A percentile compares a stretch with the other conserved stretches of the same genome.
phyloP scores from a whole-genome alignment of 2,113 vertebrate species.

The Elephas maximus region DNA sequence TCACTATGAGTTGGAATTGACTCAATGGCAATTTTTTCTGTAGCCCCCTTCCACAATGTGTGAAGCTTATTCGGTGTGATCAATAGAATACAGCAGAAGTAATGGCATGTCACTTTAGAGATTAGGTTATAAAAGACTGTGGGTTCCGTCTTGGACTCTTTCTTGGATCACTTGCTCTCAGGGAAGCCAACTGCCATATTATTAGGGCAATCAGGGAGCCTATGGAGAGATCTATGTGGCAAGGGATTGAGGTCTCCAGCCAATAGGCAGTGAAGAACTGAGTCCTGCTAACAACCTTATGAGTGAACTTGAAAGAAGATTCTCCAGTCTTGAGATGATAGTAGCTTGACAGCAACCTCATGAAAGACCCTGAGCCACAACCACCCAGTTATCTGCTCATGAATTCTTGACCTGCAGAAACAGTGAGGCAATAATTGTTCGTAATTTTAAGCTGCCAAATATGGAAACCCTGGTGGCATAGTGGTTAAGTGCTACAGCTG shows the following conservation, averaged over 20 bases:
- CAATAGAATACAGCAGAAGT: background rate
- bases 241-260: background rate
- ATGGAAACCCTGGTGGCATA: background rate
- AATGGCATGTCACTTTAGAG: background rate
- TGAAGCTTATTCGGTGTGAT: background rate
- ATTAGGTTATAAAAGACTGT: background rate
- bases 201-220: background rate
- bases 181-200: background rate
- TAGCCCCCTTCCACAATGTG: background rate
- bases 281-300: background rate
- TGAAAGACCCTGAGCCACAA: background rate
- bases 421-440: background rate
- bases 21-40: background rate
- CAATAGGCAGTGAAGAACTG: too few species aligned
- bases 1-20: too few species aligned
- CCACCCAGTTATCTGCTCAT: background rate
- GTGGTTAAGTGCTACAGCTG: too few species aligned
- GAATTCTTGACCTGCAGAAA: background rate
- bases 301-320: background rate
- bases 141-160: background rate
- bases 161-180: background rate
- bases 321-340: background rate
- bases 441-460: slow-evolving; percentile 5
- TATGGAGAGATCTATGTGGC: background rate
- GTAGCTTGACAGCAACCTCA: background rate